phyloP scores from a whole-genome alignment of 1,140 invertebrate genomes.

The Halesus radiatus region DNA sequence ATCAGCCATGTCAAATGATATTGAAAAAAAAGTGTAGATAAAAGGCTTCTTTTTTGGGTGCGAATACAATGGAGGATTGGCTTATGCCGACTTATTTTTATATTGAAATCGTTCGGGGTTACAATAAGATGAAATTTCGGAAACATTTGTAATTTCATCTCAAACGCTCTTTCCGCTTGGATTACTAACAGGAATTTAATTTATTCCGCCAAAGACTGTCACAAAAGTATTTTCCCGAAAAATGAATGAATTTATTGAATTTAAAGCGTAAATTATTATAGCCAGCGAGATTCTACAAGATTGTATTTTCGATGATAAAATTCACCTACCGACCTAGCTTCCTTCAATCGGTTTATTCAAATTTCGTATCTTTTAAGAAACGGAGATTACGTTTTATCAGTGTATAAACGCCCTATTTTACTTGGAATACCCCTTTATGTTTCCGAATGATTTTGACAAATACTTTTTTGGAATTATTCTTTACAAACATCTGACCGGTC shows the following conservation, averaged over 20 bases:
- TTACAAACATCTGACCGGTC: too few species aligned
- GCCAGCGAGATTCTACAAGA: too few species aligned
- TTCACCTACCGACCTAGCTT: too few species aligned
- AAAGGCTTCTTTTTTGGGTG: neutral
- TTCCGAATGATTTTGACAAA: too few species aligned
- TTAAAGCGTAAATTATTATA: neutral
- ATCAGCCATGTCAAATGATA: neutral
- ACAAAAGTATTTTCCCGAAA: conserved; percentile 5
- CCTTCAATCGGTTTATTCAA: too few species aligned
- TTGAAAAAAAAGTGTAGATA: neutral
- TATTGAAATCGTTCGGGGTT: conserved; percentile 5
- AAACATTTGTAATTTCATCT: conserved; percentile 22
- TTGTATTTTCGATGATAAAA: too few species aligned
- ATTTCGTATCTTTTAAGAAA: too few species aligned
- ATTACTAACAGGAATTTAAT: conserved; percentile 30
- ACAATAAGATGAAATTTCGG: neutral
- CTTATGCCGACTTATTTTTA: neutral
- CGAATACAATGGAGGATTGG: neutral
- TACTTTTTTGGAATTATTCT: too few species aligned
- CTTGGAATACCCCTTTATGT: too few species aligned
- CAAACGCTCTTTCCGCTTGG: conserved; percentile 5
- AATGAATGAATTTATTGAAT: conserved; percentile 18
- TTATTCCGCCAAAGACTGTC: conserved; percentile 26
- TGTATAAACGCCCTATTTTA: too few species aligned
- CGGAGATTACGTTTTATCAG: too few species aligned